These are phyloP conservation scores for Ladona fulva DNA, from an alignment of 1,140 invertebrate genomes.

Conservation along the genomic window DNA sequence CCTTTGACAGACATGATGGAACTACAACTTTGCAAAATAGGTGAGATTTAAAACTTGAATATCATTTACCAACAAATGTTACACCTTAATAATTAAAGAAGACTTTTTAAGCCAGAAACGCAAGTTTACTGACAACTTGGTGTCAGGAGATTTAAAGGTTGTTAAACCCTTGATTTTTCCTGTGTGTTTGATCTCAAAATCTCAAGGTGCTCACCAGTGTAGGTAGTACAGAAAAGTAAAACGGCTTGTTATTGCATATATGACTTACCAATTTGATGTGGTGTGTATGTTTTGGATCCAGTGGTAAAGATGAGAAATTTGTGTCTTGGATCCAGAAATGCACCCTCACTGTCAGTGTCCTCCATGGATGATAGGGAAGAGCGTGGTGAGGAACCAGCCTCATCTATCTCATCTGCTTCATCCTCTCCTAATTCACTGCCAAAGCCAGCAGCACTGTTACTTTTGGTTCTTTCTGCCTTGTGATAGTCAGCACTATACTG, in stretches of 20 bases:
- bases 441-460: neutral
- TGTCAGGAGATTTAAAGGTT: too few species aligned
- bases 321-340: slow-evolving; percentile 41
- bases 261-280: slow-evolving; percentile 66
- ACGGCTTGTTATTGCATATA: neutral
- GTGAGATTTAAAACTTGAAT: too few species aligned
- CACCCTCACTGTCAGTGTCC: slow-evolving; percentile 41
- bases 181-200: too few species aligned
- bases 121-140: too few species aligned
- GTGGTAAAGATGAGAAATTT: slow-evolving; percentile 82
- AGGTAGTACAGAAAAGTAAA: neutral
- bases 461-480: slow-evolving; percentile 36
- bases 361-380: slow-evolving; percentile 24
- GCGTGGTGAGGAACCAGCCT: neutral
- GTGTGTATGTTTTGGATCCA: slow-evolving; percentile 74
- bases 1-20: too few species aligned
- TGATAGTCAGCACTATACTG: slow-evolving; percentile 48
- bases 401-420: neutral
- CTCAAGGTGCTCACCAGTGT: too few species aligned
- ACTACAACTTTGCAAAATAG: too few species aligned
- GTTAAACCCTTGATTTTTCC: too few species aligned
- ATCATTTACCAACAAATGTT: too few species aligned
- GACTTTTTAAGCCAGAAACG: too few species aligned
- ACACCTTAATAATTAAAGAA: too few species aligned
- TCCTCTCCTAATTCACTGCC: slow-evolving; percentile 12